Percentiles rank a stretch among this genome's conserved stretches.
Evolutionary conservation across 2,113 vertebrate species (phyloP).

Genomic region (cat (Felis catus)): F.catus_Fca126_mat1.0 CM031415.1:155671001-155671500

Average conservation of each 20-base stretch:
- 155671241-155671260: neutral
- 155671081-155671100: neutral
- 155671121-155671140: neutral
- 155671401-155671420: neutral
- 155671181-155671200: neutral
- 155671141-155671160: neutral
- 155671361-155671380: neutral
- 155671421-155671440: neutral
- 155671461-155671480: neutral
- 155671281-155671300: neutral
- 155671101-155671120: neutral
- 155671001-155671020: neutral
- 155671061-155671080: neutral
- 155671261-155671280: accelerated
- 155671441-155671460: neutral
- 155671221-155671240: neutral
- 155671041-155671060: neutral
- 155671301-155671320: neutral
- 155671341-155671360: neutral
- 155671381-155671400: neutral
- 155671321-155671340: neutral
- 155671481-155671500: neutral
- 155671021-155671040: neutral
- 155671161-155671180: neutral
- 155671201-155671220: neutral